Percentiles rank a stretch among this genome's conserved stretches.
Evolutionary conservation across 2,888 invertebrate species (phyloP).

Genomic region (Venustoraphidia nigricollis): DNA sequence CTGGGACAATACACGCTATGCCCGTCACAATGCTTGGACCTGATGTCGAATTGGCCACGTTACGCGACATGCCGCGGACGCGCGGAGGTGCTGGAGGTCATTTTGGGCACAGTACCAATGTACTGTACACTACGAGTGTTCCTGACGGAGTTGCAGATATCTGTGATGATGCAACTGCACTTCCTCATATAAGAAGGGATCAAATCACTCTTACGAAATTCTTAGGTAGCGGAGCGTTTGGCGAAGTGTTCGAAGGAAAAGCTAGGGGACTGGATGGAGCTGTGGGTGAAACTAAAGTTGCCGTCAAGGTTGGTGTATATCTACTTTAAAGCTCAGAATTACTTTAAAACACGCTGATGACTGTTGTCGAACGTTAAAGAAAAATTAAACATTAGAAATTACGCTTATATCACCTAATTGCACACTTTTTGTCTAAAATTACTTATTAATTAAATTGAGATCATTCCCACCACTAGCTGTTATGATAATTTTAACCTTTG

Average conservation of each 20-base stretch:
- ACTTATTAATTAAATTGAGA: too few species aligned
- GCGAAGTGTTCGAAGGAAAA: slow-evolving; percentile 90
- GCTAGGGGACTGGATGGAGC: slow-evolving; percentile 47
- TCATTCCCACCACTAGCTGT: too few species aligned
- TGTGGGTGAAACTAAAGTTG: slow-evolving; percentile 55
- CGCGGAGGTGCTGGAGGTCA: slow-evolving; percentile 28
- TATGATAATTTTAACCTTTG: too few species aligned
- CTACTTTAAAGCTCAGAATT: too few species aligned
- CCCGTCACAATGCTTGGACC: slow-evolving; percentile 34
- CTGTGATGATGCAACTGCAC: slow-evolving; percentile 58
- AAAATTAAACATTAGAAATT: too few species aligned
- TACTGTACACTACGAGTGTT: slow-evolving; percentile 52
- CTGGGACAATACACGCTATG: slow-evolving; percentile 31
- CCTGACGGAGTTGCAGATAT: slow-evolving; percentile 40
- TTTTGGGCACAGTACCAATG: slow-evolving; percentile 70
- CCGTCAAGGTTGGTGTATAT: slow-evolving; percentile 56
- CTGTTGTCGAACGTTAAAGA: too few species aligned
- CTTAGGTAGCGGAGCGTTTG: slow-evolving; percentile 92
- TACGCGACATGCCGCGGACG: slow-evolving; percentile 62
- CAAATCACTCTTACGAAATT: slow-evolving; percentile 79
- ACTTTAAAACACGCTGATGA: too few species aligned
- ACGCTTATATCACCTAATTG: too few species aligned
- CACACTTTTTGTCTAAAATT: too few species aligned
- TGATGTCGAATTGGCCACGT: slow-evolving; percentile 73
- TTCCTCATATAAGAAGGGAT: slow-evolving; percentile 75